Conservation (phyloP, 2,888 invertebrate species). For the Lomographa bimaculata region DNA sequence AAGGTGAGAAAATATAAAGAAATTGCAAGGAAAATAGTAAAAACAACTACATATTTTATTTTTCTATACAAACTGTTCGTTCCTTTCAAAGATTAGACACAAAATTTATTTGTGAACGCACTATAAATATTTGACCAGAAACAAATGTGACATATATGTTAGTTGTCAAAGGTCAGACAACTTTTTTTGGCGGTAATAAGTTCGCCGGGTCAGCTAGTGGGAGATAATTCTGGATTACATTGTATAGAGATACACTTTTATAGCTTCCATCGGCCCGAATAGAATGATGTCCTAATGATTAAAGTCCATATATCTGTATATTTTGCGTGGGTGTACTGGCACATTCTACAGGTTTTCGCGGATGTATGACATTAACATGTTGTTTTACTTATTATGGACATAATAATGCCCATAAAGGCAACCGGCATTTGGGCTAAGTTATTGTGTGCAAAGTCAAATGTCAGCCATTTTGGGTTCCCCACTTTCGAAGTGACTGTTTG, state of each 20-base stretch:
- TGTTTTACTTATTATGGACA: conserved; percentile 40
- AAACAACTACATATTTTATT: no score
- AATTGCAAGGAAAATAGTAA: no score
- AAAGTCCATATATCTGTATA: conserved; percentile 17
- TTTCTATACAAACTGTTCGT: no score
- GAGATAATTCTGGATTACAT: no score
- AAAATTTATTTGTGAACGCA: no score
- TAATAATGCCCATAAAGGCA: conserved; percentile 23
- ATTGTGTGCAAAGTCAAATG: conserved; percentile 32
- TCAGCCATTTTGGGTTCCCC: conserved; percentile 21
- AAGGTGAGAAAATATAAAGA: no score
- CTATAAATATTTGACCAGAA: no score
- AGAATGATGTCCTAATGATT: conserved; percentile 14
- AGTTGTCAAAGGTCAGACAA: no score
- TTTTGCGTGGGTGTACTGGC: conserved; percentile 45
- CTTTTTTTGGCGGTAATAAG: no score
- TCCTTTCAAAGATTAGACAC: no score
- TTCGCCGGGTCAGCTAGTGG: no score
- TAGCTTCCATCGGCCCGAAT: conserved; percentile 7
- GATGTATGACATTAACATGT: conserved; percentile 37
- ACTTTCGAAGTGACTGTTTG: conserved; percentile 1
- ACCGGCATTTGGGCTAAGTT: conserved; percentile 22
- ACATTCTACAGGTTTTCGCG: conserved; percentile 48
- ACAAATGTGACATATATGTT: no score
- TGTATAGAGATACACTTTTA: neutral